Evolutionary conservation across 1,140 invertebrate species (phyloP), one percentile per base, ranked within the genome.

Genomic region (Drosophila tsacasi): DNA sequence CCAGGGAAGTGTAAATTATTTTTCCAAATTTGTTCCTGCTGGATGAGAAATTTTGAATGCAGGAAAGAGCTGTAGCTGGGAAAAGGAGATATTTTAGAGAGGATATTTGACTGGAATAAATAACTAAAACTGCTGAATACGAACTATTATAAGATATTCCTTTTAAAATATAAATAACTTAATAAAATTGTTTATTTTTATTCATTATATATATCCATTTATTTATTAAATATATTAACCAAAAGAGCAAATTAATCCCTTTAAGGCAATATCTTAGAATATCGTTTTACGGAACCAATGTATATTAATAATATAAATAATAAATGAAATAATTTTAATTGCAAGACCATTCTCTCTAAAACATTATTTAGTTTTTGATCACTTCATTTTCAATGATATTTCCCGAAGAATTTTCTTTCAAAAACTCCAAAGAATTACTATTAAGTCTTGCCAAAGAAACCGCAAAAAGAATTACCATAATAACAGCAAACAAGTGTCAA

Each of bases 1-100:
- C 46, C 42, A 64, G 65, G 46, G 65, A 66, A 54, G 52, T 76
- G 69, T 76, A 82, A 76, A 78, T 83, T 83, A 87, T 87, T 89
- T 86, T 80, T 23, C 35, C 42, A 61, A 76, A 67, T 82, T 68
- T 74, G 58, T 77, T 65, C 44, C 39, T 39, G 54, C 21, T 21
- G 25, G 8, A 52, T 17, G 17, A 49, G 30, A 65, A 58, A 62
- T 46, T 49, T 50, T 59, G 50, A 79, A 57, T 49, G 30, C 49
- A n/a, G 32, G 13, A 35, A 5, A 42, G 17, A 30, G 19, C 35
- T 50, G n/a, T 68, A 37, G 37, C 30, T 55, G 67, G 54, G 9
- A 21, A 15, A 17, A 17, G 12, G 17, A 46, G 19, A 7, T 25
- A 25, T 19, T 67, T 17, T 50, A 1, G 9, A 68, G 9, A 23